phyloP scores from a whole-genome alignment of 64 coral and sea anemone genomes.

The Stichodactyla helianthus region DNA sequence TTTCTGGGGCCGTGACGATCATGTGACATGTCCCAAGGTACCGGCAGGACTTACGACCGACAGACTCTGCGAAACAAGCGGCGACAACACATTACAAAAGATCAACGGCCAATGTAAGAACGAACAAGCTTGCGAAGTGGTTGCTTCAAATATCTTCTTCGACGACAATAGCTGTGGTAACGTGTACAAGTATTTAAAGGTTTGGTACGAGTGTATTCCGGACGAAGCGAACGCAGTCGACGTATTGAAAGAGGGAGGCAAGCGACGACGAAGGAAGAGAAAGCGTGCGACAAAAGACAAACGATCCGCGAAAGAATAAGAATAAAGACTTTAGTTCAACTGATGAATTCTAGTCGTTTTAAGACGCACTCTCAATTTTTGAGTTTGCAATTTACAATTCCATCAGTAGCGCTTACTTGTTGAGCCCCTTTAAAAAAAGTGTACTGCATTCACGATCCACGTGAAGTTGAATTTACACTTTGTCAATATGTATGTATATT shows the following conservation, averaged over 20 bases:
- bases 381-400: slow-evolving; percentile 23
- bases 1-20: slow-evolving; percentile 99
- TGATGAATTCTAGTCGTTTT: slow-evolving; percentile 42
- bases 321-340: slow-evolving; percentile 64
- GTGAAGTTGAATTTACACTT: slow-evolving; percentile 49
- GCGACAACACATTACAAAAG: slow-evolving; percentile 73
- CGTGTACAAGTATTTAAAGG: slow-evolving; percentile 98
- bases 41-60: slow-evolving; percentile 77
- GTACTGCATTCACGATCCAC: slow-evolving; percentile 54
- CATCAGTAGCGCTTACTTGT: slow-evolving; percentile 73
- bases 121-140: slow-evolving; percentile 98
- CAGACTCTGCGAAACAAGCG: slow-evolving; percentile 78
- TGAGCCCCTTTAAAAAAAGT: slow-evolving; percentile 67
- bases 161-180: slow-evolving; percentile 98
- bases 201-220: slow-evolving; percentile 98
- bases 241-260: slow-evolving; percentile 92
- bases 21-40: slow-evolving; percentile 97
- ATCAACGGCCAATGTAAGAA: slow-evolving; percentile 98
- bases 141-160: slow-evolving; percentile 99
- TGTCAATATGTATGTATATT: slow-evolving; percentile 99
- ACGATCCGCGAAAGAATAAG: slow-evolving; percentile 67
- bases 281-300: slow-evolving; percentile 83
- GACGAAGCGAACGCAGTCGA: slow-evolving; percentile 94
- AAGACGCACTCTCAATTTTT: slow-evolving; percentile 55
- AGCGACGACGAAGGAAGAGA: slow-evolving; percentile 88